Evolutionary conservation across 2,113 vertebrate genomes (phyloP).

Genomic region (Gadus chalcogrammus): DNA sequence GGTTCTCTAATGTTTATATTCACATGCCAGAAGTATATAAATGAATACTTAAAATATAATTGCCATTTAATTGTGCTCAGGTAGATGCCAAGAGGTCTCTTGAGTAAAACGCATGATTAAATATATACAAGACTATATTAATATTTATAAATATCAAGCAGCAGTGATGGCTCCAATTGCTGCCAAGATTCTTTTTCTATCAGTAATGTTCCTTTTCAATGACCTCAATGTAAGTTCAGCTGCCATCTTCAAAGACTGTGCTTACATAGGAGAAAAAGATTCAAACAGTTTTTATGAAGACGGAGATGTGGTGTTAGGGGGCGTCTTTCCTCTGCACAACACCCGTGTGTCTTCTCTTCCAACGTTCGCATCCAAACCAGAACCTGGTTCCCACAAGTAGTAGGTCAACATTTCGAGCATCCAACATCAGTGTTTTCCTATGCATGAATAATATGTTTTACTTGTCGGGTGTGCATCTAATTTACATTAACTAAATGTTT

Average conservation of each 20-base stretch:
- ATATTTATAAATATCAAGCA: too few species aligned
- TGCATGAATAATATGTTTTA: not conserved
- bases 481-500: not conserved
- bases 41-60: not conserved
- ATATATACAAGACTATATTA: too few species aligned
- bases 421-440: not conserved
- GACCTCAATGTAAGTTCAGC: not conserved
- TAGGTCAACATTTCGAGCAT: constrained; percentile 37
- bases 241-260: constrained; percentile 38
- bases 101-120: too few species aligned
- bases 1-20: not conserved
- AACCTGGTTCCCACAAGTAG: constrained; percentile 53
- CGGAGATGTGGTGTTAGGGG: constrained; percentile 70
- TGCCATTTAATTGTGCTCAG: not conserved
- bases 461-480: not conserved
- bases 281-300: constrained; percentile 53
- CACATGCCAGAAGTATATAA: constrained; percentile 16
- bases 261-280: constrained; percentile 60
- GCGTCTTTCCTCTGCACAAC: constrained; percentile 71
- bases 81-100: too few species aligned
- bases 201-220: too few species aligned
- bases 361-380: constrained; percentile 58
- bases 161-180: too few species aligned
- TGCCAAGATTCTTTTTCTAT: too few species aligned
- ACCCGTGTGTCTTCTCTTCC: constrained; percentile 44